phyloP scores from a whole-genome alignment of 2,113 vertebrate genomes.

The Amphilophus citrinellus region DNA sequence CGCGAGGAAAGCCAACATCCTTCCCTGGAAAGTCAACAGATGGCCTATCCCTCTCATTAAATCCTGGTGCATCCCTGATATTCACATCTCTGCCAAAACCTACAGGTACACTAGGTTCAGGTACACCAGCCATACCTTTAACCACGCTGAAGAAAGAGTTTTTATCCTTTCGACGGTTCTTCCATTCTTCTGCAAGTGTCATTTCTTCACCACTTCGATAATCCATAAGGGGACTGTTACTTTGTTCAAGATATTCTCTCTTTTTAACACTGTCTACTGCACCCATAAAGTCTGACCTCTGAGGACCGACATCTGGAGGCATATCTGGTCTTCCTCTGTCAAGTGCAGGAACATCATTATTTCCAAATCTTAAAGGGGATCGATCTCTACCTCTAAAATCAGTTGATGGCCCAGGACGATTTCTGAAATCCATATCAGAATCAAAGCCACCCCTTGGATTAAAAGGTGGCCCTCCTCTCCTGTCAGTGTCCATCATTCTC shows the following conservation, averaged over 20 bases:
- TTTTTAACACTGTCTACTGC: slow-evolving; percentile 56
- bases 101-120: slow-evolving; percentile 59
- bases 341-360: slow-evolving; percentile 51
- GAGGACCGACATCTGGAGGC: slow-evolving; percentile 62
- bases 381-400: slow-evolving; percentile 81
- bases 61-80: slow-evolving; percentile 53
- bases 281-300: slow-evolving; percentile 63
- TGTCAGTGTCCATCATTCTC: slow-evolving; percentile 88
- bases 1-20: slow-evolving; percentile 64
- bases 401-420: slow-evolving; percentile 83
- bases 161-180: slow-evolving; percentile 71
- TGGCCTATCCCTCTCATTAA: slow-evolving; percentile 57
- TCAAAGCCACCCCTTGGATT: slow-evolving; percentile 81
- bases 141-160: slow-evolving; percentile 36
- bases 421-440: slow-evolving; percentile 89
- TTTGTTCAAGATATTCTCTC: slow-evolving; percentile 65
- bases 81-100: slow-evolving; percentile 66
- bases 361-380: slow-evolving; percentile 77
- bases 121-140: slow-evolving; percentile 55
- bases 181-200: slow-evolving; percentile 83
- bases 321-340: slow-evolving; percentile 73
- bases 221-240: slow-evolving; percentile 68
- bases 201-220: slow-evolving; percentile 79
- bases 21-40: slow-evolving; percentile 71
- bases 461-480: slow-evolving; percentile 83